Conservation (phyloP, 2,113 vertebrate genomes). For the Callopanchax toddi region DNA sequence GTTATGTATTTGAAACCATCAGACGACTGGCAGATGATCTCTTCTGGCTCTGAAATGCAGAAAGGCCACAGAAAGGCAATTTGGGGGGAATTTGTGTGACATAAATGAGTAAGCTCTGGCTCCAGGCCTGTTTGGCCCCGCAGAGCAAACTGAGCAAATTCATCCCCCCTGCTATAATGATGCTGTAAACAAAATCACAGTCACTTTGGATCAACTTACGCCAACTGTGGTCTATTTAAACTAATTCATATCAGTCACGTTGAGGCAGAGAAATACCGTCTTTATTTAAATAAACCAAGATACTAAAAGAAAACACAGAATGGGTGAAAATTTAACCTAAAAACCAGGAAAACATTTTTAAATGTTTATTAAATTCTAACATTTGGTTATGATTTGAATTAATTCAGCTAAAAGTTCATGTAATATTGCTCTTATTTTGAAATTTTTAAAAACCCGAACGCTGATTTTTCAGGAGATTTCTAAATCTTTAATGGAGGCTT, state of each 20-base stretch:
- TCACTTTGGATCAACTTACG: slow-evolving; percentile 40
- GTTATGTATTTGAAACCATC: slow-evolving; percentile 38
- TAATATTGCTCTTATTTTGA: too few relatives aligned
- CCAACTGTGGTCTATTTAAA: slow-evolving; percentile 18
- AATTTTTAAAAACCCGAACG: too few relatives aligned
- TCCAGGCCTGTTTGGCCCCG: slow-evolving; percentile 56
- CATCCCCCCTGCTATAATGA: slow-evolving; percentile 61
- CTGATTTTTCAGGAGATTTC: too few relatives aligned
- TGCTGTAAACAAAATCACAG: slow-evolving; percentile 63
- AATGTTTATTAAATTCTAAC: too few relatives aligned
- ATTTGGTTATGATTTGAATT: too few relatives aligned
- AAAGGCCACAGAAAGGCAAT: slow-evolving; percentile 64
- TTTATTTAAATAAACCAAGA: too few relatives aligned
- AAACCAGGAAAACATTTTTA: too few relatives aligned
- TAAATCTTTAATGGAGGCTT: too few relatives aligned
- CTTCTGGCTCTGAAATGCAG: slow-evolving; percentile 47
- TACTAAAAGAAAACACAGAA: too few relatives aligned
- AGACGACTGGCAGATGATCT: slow-evolving; percentile 33
- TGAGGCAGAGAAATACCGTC: slow-evolving; percentile 10
- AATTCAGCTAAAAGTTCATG: too few relatives aligned
- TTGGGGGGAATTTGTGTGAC: slow-evolving; percentile 56
- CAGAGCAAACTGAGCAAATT: slow-evolving; percentile 54
- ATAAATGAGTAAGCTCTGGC: slow-evolving; percentile 66
- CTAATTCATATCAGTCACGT: background rate
- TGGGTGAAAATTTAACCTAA: too few relatives aligned